Evolutionary conservation across 1,140 invertebrate genomes (phyloP), one percentile per base, ranked within the genome.

Genomic region (Philotrypesis tridentata): DNA sequence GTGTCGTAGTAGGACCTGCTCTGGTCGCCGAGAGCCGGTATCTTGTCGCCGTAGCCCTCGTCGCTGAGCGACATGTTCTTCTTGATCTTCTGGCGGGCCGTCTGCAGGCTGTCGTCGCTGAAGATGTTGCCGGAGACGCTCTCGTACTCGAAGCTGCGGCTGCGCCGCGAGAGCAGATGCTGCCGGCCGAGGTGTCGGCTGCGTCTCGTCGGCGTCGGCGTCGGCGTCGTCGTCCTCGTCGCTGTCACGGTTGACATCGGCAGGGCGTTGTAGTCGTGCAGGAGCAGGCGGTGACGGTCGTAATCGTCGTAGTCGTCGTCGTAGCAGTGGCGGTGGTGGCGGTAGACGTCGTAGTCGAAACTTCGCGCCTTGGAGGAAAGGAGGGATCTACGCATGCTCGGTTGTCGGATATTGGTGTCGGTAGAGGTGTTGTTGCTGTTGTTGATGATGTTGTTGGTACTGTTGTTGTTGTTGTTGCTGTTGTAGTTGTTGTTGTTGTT

Each of bases 81-180:
- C 84, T 91, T 92, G 48, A 92, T 86, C 84, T 92, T 92, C 74
- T 89, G 84, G 60, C 91, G 84, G 40, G 91, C 90, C 31, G 91
- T 92, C 78, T 89, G 85, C 2, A 92, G 84, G 84, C 91, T 92
- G 82, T 92, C 91, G 84, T 92, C 91, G 86, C 91, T 92, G 86
- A 92, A 92, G 85, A 92, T 91, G 84, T 92, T 92, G 73, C 83
- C 88, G 4, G 90, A 89, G 12, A 91, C 84, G 80, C 85, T 89
- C 23, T 71, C 48, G 84, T 90, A 91, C 81, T 92, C 90, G 80
- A 92, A 91, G 84, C 89, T 92, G 85, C 88, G 89, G 17, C 88
- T 89, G 31, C 88, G 83, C 40, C 88, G 85, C 29, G 89, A 88
- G 12, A 87, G 67, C 17, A 43, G 67, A 33, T 14, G 9, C 65